phyloP scores from a whole-genome alignment of 2,888 invertebrate genomes.

The Cyaniris semiargus region DNA sequence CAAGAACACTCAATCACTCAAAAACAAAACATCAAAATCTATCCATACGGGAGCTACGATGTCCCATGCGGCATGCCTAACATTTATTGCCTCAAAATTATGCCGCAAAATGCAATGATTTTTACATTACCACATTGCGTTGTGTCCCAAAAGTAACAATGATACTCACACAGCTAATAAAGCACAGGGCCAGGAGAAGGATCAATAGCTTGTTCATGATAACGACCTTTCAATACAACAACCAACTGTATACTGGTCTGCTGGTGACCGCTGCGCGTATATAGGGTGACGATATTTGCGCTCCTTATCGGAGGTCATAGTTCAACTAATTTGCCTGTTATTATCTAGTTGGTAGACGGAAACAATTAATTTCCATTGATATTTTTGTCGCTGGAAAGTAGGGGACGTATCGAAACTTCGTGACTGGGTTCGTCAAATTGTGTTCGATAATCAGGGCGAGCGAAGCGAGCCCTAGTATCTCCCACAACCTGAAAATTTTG shows the following conservation, averaged over 20 bases:
- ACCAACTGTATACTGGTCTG: slow-evolving; percentile 48
- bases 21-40: too few species aligned
- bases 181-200: slow-evolving; percentile 60
- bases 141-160: background rate
- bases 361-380: background rate
- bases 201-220: slow-evolving; percentile 63
- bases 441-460: too few species aligned
- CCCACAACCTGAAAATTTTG: too few species aligned
- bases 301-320: slow-evolving; percentile 52
- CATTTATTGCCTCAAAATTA: too few species aligned
- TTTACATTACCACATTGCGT: too few species aligned
- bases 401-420: background rate
- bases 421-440: too few species aligned
- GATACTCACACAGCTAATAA: slow-evolving; percentile 57
- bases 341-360: slow-evolving; percentile 33
- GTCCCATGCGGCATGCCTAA: too few species aligned
- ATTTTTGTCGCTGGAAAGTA: background rate
- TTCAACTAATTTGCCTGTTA: slow-evolving; percentile 51
- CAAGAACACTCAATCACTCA: too few species aligned
- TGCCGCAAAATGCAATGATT: too few species aligned
- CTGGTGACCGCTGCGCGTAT: slow-evolving; percentile 35
- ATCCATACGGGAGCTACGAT: too few species aligned
- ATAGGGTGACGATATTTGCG: slow-evolving; percentile 42
- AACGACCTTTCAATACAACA: slow-evolving; percentile 47
- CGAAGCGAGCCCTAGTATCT: too few species aligned